Percentiles rank a stretch among this genome's conserved stretches.
Evolutionary conservation across 2,113 vertebrate species (phyloP).

Genomic region (Dasyornis broadbenti): DNA sequence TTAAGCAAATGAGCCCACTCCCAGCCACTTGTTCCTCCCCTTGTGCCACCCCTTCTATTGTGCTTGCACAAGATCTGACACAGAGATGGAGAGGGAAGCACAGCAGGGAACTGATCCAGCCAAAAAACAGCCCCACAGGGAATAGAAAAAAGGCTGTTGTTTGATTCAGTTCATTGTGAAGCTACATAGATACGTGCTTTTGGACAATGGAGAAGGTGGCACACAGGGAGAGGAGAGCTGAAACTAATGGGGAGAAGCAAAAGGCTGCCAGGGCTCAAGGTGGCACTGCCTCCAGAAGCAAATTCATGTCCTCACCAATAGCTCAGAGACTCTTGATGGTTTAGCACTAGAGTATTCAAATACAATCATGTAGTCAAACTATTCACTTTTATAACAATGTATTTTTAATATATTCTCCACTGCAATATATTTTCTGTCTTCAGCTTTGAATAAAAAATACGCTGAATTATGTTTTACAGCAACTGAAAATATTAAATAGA

Average conservation of each 20-base stretch:
- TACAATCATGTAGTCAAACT: neutral
- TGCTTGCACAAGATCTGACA: neutral
- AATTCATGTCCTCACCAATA: neutral
- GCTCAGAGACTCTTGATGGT: neutral
- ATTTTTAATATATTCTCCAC: conserved; percentile 5
- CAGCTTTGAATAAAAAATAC: neutral
- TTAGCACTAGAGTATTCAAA: neutral
- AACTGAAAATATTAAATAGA: neutral
- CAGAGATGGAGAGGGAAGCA: neutral
- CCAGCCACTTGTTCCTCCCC: neutral
- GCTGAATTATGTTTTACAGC: neutral
- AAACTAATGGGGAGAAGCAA: neutral
- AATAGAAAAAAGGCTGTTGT: neutral
- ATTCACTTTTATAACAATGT: neutral
- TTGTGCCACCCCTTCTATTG: neutral
- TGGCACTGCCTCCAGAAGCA: neutral
- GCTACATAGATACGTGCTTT: neutral
- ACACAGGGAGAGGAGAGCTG: neutral
- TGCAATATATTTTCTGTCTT: neutral
- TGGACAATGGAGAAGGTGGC: neutral
- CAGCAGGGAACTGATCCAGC: neutral
- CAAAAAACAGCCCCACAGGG: neutral
- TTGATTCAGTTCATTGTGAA: neutral
- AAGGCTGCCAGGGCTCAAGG: neutral
- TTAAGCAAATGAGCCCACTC: neutral